phyloP scores from a whole-genome alignment of 2,113 vertebrate genomes.

The Machaerirhynchus nigripectus region DNA sequence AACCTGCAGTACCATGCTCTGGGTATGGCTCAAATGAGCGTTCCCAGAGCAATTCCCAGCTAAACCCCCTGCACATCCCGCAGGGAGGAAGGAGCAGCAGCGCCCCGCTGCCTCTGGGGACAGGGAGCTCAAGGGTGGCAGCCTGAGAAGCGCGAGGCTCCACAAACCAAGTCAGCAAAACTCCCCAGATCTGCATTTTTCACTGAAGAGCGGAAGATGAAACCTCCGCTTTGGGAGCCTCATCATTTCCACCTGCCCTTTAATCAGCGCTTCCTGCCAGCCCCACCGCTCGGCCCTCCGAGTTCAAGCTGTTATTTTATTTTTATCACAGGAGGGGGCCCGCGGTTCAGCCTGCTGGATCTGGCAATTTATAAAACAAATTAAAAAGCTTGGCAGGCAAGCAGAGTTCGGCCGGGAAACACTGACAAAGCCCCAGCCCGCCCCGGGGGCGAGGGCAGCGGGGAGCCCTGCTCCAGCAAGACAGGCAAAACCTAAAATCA shows the following conservation, averaged over 20 bases:
- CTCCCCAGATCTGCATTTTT: not conserved
- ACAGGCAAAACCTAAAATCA: not conserved
- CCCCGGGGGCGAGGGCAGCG: not conserved
- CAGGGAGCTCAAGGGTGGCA: not conserved
- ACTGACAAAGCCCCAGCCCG: not conserved
- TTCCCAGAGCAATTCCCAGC: not conserved
- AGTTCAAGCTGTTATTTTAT: slow-evolving; percentile 49
- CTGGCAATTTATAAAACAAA: slow-evolving; percentile 18
- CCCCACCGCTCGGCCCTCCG: not conserved
- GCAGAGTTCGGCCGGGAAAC: not conserved
- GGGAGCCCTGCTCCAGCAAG: not conserved
- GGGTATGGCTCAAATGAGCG: not conserved
- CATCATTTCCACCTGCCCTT: slow-evolving; percentile 47
- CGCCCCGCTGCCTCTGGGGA: rapidly evolving
- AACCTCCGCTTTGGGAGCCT: not conserved
- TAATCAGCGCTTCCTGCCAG: slow-evolving; percentile 32
- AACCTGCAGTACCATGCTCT: not conserved
- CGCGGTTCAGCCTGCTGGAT: not conserved
- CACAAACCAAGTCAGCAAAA: not conserved
- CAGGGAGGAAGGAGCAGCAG: not conserved
- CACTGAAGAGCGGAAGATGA: not conserved
- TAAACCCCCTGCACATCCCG: rapidly evolving
- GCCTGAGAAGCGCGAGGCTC: not conserved
- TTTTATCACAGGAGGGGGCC: slow-evolving; percentile 42
- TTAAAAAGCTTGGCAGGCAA: not conserved